phyloP scores from a whole-genome alignment of 2,113 vertebrate species.

The Arenaria interpres region DNA sequence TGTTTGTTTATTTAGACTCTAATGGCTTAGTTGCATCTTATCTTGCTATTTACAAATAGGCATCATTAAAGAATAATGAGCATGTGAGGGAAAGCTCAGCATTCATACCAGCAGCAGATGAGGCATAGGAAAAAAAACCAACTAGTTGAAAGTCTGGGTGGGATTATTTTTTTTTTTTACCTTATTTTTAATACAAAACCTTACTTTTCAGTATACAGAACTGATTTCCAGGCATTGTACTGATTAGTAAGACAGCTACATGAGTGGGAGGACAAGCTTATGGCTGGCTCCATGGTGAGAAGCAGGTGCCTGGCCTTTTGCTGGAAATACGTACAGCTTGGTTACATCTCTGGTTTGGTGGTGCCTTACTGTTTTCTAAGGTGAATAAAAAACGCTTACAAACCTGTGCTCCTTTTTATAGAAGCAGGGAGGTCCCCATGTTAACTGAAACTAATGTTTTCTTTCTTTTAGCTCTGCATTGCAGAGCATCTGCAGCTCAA shows the following conservation, averaged over 20 bases:
- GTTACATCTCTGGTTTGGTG: not conserved
- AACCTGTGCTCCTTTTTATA: not conserved
- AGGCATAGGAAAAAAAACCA: not conserved
- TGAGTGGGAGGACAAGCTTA: not conserved
- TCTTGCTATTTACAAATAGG: constrained; percentile 85
- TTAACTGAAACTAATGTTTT: not conserved
- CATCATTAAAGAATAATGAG: constrained; percentile 78
- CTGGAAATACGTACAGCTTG: not conserved
- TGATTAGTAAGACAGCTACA: not conserved
- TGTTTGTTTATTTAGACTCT: constrained; percentile 79
- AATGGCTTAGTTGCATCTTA: constrained; percentile 82
- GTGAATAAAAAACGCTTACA: not conserved
- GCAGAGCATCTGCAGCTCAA: constrained; percentile 36
- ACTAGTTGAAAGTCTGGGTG: not conserved
- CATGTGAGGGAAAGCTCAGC: constrained; percentile 17
- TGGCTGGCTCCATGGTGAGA: not conserved
- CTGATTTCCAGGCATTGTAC: not conserved
- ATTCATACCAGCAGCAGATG: constrained; percentile 25
- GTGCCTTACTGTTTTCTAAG: not conserved
- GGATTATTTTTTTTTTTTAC: too few relatives aligned
- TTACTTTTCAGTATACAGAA: not conserved
- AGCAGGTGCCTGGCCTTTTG: constrained; percentile 4
- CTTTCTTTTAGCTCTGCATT: not conserved
- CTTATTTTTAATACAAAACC: not conserved
- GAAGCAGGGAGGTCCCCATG: not conserved